Base-by-base conservation (phyloP, 2,888 invertebrate species). In the Stegophylla sp. region DNA sequence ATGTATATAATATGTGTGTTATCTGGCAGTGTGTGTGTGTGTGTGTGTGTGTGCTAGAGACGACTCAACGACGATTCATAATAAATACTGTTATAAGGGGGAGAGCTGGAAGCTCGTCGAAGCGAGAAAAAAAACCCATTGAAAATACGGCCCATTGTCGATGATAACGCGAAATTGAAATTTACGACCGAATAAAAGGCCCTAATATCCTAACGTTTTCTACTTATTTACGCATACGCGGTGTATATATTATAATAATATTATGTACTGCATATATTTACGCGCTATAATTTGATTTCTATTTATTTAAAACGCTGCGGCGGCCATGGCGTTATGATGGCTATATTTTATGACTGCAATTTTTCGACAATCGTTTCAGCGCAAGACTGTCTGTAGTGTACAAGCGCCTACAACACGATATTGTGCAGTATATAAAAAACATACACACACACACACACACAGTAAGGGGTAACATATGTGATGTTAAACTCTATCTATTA, bases 121-220 rank as follows among this genome's bases (percentile, higher is more conserved):
- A 75, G 64, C 75, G 51, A 63, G 51, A 51, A 59, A 56, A 71
- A 64, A 75, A 51, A 63, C 26, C 63, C 63, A 75, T 75, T 75
- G 48, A 63, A 64, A 61, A 74, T 15, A 74, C 63, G 34, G 48
- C 48, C 66, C 45, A 67, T 77, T 56, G 77, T 67, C 64, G 77
- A 67, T 56, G 76, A 76, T 77, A 77, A 77, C 77, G 77, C 28
- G 45, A 67, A 67, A 77, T 77, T 77, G 56, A 77, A 77, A 77
- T 77, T 77, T 77, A 77, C 43, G 67, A 67, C 67, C 53, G 61
- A 73, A 73, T 76, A 76, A 66, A 53, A 53, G 76, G 66, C 9
- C 64, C 26, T 17, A 23, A 66, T 75, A 51, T 75, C 20, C n/a
- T 10, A 7, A 1, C 10, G 28, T 20, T 20, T 10, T 3, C 51